Base-by-base conservation (phyloP, 2,113 vertebrate genomes). In the Chiloscyllium plagiosum region DNA sequence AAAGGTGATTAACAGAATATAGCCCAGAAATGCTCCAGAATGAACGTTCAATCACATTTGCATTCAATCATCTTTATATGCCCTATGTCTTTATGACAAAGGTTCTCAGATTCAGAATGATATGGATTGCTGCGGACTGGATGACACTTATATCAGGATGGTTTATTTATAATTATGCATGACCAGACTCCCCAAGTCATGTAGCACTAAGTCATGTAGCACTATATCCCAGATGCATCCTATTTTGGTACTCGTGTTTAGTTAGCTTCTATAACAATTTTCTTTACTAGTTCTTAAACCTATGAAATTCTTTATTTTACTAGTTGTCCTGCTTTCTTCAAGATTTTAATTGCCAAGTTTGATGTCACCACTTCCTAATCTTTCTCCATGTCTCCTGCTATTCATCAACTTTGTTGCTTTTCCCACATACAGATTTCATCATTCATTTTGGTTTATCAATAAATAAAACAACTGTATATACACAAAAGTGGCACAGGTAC, bases 381-480 rank as follows among this genome's bases (percentile, higher is more conserved):
- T 93, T 37, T 5, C 19, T 66, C 56, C 33, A 66, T 66, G 61
- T 87, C 47, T 26, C 24, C 85, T 87, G 5, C 29, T 90, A 10
- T 65, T 90, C 61, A n/a, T 15, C 52, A 66, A 22, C 19, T 66
- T 66, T 66, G 61, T 24, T 37, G 89, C 5, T 66, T 66, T 90
- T 93, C 52, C 89, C 42, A 37, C 89, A 66, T 7, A 37, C 20
- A 33, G 89, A 33, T 66, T 68, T 93, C 61, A 37, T 19, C 29
- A 17, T 92, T 92, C 61, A 92, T 92, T 92, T 66, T 92, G 56
- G 26, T 92, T 92, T n/a, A 56, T 90, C 52, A 56, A 61, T 33
- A 17, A 56, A 90, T 33, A 90, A 66, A 20, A 33, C 10, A 66
- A 56, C 15, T 66, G 65, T 37, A n/a, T 19, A 66, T 66, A 19